Conservation (phyloP, 2,797 vertebrate species). For the Bradypus variegatus region DNA sequence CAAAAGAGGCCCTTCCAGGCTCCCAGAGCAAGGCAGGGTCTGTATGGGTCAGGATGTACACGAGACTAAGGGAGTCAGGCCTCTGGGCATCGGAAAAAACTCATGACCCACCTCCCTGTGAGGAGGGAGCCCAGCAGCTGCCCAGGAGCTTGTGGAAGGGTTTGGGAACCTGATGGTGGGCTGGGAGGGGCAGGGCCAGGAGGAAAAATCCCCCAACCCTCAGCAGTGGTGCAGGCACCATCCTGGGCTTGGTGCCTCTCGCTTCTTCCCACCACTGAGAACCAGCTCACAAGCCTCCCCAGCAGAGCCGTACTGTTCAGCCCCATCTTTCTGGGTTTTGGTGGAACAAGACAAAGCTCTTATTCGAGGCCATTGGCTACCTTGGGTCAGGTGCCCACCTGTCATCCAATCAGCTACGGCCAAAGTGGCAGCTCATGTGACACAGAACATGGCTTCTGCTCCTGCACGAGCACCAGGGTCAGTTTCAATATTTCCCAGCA, state of each 20-base stretch:
- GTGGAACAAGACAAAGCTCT: background rate
- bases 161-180: background rate
- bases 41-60: background rate
- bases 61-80: background rate
- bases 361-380: background rate
- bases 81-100: background rate
- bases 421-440: background rate
- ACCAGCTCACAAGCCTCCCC: background rate
- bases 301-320: background rate
- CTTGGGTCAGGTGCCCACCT: background rate
- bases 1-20: background rate
- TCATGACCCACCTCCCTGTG: background rate
- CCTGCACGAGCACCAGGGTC: background rate
- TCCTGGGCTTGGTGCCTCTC: background rate
- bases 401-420: background rate
- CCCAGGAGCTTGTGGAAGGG: background rate
- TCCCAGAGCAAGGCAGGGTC: too few species aligned
- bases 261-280: background rate
- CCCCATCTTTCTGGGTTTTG: background rate
- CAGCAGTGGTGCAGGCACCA: background rate
- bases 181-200: background rate
- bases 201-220: background rate
- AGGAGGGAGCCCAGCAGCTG: background rate
- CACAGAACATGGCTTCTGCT: background rate
- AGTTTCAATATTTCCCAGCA: background rate